phyloP scores from a whole-genome alignment of 2,113 vertebrate genomes.

The Macquaria ambigua region DNA sequence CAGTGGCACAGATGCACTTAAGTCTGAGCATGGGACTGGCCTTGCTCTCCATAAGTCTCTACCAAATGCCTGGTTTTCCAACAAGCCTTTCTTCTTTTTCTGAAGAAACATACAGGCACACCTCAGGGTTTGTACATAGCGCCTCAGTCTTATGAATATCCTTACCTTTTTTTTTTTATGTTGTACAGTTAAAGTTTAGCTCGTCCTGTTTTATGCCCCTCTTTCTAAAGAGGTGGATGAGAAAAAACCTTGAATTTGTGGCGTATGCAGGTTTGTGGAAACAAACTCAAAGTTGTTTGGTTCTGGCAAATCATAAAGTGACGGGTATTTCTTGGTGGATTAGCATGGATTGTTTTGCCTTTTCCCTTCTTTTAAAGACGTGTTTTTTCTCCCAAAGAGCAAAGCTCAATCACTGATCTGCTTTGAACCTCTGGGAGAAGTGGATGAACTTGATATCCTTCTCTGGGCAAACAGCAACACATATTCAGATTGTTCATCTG shows the following conservation, averaged over 20 bases:
- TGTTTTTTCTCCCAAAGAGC: conserved; percentile 51
- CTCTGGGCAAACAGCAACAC: conserved; percentile 14
- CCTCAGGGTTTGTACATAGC: conserved; percentile 93
- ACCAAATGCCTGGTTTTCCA: conserved; percentile 67
- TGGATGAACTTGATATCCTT: conserved; percentile 1
- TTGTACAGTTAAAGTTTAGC: conserved; percentile 25
- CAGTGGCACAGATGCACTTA: conserved; percentile 58
- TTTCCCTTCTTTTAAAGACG: conserved; percentile 27
- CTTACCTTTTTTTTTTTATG: background rate
- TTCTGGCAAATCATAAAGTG: conserved; percentile 21
- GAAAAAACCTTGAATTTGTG: conserved; percentile 11
- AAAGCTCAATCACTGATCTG: conserved; percentile 59
- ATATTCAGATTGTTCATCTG: background rate
- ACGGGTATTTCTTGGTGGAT: conserved; percentile 22
- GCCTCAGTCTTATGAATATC: conserved; percentile 46
- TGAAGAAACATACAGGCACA: conserved; percentile 75
- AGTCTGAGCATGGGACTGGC: conserved; percentile 27
- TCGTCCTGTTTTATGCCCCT: background rate
- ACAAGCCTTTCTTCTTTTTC: conserved; percentile 82
- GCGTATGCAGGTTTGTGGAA: conserved; percentile 5
- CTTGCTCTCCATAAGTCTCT: conserved; percentile 29
- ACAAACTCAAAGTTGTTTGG: conserved; percentile 43
- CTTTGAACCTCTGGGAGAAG: conserved; percentile 40
- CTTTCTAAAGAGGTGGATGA: background rate
- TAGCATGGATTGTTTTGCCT: conserved; percentile 10